These are phyloP conservation scores for Heliconius sara DNA, from an alignment of 2,888 invertebrate species.

Conservation along the genomic window DNA sequence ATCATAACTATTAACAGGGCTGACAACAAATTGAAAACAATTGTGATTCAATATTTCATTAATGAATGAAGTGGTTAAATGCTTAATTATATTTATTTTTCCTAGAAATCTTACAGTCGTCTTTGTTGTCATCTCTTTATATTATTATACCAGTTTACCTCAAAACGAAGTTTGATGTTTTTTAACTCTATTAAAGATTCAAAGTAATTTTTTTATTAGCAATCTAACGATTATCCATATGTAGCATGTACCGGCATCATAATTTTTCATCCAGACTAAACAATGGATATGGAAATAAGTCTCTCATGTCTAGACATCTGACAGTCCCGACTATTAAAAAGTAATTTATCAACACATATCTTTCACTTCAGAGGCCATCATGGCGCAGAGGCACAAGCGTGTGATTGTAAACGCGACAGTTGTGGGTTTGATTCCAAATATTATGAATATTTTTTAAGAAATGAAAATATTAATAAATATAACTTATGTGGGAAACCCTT, in stretches of 20 bases:
- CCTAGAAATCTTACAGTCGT: neutral
- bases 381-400: too few relatives aligned
- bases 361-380: neutral
- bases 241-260: conserved; percentile 19
- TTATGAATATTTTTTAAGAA: too few relatives aligned
- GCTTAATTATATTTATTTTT: neutral
- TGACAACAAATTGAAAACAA: conserved; percentile 22
- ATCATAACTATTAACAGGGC: conserved; percentile 40
- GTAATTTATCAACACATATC: conserved; percentile 24
- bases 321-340: conserved; percentile 32
- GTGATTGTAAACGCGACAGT: too few relatives aligned
- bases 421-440: too few relatives aligned
- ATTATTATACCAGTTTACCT: neutral
- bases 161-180: neutral
- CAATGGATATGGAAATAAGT: conserved; percentile 35
- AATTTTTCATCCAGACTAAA: conserved; percentile 33
- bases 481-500: too few relatives aligned
- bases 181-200: neutral
- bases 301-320: conserved; percentile 23
- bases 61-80: neutral
- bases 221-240: conserved; percentile 18
- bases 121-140: neutral
- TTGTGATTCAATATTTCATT: conserved; percentile 21
- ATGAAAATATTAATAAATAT: too few relatives aligned
- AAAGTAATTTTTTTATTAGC: conserved; percentile 3